Evolutionary conservation across 2,797 vertebrate species (phyloP).

Genomic region (Spea hammondii): DNA sequence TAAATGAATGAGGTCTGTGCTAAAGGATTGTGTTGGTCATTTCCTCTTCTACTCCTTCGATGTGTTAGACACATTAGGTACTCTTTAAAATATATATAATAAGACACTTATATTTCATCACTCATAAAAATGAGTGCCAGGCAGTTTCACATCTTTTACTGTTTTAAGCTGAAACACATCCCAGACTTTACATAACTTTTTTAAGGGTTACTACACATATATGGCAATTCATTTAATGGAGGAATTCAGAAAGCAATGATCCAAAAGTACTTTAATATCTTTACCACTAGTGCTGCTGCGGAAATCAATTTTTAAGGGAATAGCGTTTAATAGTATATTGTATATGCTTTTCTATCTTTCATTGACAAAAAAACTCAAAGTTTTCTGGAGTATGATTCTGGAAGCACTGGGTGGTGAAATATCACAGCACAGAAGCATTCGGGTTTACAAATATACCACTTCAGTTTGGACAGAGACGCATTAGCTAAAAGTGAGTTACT

Average conservation of each 20-base stretch:
- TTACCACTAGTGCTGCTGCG: too few relatives aligned
- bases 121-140: neutral
- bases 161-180: constrained; percentile 6
- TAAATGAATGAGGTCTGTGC: neutral
- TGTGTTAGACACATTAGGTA: neutral
- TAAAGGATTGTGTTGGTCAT: neutral
- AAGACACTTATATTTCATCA: constrained; percentile 7
- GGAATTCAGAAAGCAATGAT: neutral
- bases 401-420: too few relatives aligned
- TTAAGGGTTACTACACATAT: constrained; percentile 1
- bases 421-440: too few relatives aligned
- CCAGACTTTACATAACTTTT: constrained; percentile 34
- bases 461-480: too few relatives aligned
- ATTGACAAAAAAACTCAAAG: too few relatives aligned
- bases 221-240: neutral
- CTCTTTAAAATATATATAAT: neutral
- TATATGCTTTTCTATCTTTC: too few relatives aligned
- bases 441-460: too few relatives aligned
- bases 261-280: neutral
- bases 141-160: constrained; percentile 8
- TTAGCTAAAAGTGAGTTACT: too few relatives aligned
- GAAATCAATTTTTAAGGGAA: too few relatives aligned
- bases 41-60: neutral
- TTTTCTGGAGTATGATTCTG: too few relatives aligned
- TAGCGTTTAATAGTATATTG: too few relatives aligned